Evolutionary conservation across 2,113 vertebrate genomes (phyloP), one percentile per base, ranked within the genome.

Genomic region (Chloropsis cyanopogon): DNA sequence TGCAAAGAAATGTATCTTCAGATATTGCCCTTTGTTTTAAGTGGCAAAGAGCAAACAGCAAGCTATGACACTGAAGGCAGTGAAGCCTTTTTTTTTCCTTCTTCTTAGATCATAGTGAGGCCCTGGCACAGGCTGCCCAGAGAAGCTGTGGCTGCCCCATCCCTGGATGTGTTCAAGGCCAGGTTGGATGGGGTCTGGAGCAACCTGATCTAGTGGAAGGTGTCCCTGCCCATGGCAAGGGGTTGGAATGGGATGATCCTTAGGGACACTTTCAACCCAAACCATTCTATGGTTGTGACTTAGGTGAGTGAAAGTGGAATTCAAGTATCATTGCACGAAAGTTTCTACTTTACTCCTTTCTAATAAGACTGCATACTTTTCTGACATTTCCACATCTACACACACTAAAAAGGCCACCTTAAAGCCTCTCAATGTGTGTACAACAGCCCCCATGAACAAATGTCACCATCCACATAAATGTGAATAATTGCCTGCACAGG

Each of bases 141-240:
- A 52, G 20, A 21, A 65, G 21, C 24, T 41, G 21, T 15, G 46
- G 66, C 12, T 60, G 16, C 28, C 23, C 17, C 22, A 33, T 28
- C 44, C n/a, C 78, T 82, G 24, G 28, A n/a, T 47, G 21, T 41
- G 39, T 46, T 2, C 23, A 66, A 59, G 44, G 68, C 14, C 44
- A 65, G 22, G 4, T 0, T 75, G 53, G 53, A 68, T 0, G 0
- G 24, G 21, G 24, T 25, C 17, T 61, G 46, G 25, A 60, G 29
- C 29, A 82, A 25, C 9, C 29, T 53, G 46, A 3, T 2, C 3
- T 7, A n/a, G n/a, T 25, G n/a, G 24, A 60, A 75, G 14, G 13
- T 25, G 28, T n/a, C 19, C 9, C 39, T n/a, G 69, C 11, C 29
- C 16, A 22, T 8, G 20, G n/a, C 39, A 60, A 5, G 46, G 7